Evolutionary conservation across 2,113 vertebrate species (phyloP), one percentile per base, ranked within the genome.

Genomic region (Mola mola): DNA sequence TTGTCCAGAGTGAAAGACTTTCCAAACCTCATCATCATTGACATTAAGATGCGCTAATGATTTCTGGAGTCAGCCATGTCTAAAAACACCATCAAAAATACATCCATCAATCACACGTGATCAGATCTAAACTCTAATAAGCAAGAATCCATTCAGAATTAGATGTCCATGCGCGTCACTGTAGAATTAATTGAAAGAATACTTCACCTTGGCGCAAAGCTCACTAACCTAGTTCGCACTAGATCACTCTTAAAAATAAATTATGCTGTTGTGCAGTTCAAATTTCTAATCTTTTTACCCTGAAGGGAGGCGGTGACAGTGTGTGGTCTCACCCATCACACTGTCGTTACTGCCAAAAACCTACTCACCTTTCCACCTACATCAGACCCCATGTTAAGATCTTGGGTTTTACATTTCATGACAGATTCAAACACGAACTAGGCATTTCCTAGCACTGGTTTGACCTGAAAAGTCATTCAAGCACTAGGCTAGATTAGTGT

Each of bases 11-110:
- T 72, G 46, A 66, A 63, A 80, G 49, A 50, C 37, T 85, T 80
- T 81, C 57, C 29, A 79, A 63, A 64, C 76, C 77, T 84, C 81
- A 89, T 86, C 80, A 79, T 76, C 59, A n/a, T 47, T 66, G 72
- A 67, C 67, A 86, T 88, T 84, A 84, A 59, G 75, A 67, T 40
- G 58, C 43, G 36, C 58, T 79, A 75, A 84, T 75, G 71, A 72
- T 71, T 82, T 71, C 48, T 72, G 55, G 41, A 78, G 53, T 57
- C 48, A 67, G 17, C 43, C 56, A 12, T 1, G 44, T 78, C 65
- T 59, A 51, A 74, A 74, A 78, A 34, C 25, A 43, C 57, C 52
- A 66, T 77, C 48, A 83, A 43, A 79, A 58, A n/a, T n/a, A 60
- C 43, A 77, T 67, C 60, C 20, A 77, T 76, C 64, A 59, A 75